Conservation (phyloP, 2,888 invertebrate genomes). For the Plagodis pulveraria region DNA sequence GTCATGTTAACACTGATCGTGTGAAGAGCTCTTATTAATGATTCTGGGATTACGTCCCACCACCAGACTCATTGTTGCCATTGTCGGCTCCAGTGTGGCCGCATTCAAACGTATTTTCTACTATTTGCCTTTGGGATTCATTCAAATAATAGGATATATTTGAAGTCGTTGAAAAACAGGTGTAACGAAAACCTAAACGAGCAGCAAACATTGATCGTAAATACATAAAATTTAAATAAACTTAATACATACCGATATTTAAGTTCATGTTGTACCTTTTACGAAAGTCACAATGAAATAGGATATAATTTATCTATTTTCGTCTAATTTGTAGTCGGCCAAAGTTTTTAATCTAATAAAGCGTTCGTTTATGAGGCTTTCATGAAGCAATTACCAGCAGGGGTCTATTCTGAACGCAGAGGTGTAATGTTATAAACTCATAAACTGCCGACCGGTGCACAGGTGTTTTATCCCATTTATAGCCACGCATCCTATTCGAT, state of each 20-base stretch:
- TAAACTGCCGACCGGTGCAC: conserved; percentile 70
- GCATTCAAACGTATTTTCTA: conserved; percentile 57
- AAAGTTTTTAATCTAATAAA: conserved; percentile 64
- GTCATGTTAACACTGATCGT: conserved; percentile 83
- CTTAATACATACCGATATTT: conserved; percentile 21
- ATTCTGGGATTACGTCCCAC: conserved; percentile 71
- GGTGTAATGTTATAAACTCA: conserved; percentile 80
- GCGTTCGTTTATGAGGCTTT: conserved; percentile 62
- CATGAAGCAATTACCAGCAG: conserved; percentile 77
- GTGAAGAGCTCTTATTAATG: conserved; percentile 82
- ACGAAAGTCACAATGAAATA: conserved; percentile 21
- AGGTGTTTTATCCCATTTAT: conserved; percentile 62
- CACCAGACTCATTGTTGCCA: conserved; percentile 56
- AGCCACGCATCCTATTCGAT: conserved; percentile 21
- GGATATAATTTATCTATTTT: conserved; percentile 48
- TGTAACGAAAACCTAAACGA: conserved; percentile 8
- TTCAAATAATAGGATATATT: conserved; percentile 62
- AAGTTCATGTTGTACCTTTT: conserved; percentile 17
- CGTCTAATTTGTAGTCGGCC: conserved; percentile 56
- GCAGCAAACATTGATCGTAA: conserved; percentile 10
- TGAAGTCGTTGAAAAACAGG: conserved; percentile 40
- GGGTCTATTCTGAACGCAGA: conserved; percentile 67
- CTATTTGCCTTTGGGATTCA: conserved; percentile 60
- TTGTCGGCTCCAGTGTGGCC: conserved; percentile 55
- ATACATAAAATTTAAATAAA: conserved; percentile 16